phyloP scores from a whole-genome alignment of 2,888 invertebrate genomes.

The Eudemis profundana region DNA sequence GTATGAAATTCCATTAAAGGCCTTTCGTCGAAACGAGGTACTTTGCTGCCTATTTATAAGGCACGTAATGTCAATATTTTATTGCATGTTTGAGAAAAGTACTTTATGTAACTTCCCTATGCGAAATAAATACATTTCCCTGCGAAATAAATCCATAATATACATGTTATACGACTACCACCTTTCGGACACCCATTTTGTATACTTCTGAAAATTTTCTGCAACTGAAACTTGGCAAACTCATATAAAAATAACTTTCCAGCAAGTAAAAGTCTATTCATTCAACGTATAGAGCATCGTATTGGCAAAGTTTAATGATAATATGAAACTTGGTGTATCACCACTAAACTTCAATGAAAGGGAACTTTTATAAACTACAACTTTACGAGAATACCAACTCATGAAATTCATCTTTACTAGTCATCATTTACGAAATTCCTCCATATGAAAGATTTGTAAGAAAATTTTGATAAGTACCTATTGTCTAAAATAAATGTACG shows the following conservation, averaged over 20 bases:
- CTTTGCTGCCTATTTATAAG: no score
- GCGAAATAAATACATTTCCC: no score
- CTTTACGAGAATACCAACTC: slow-evolving; percentile 27
- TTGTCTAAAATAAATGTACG: background rate
- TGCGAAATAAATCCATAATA: no score
- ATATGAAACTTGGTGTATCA: slow-evolving; percentile 40
- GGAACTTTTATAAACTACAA: slow-evolving; percentile 37
- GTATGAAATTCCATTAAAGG: no score
- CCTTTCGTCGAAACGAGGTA: no score
- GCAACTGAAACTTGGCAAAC: background rate
- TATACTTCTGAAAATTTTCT: slow-evolving; percentile 11
- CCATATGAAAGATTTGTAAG: slow-evolving; percentile 4
- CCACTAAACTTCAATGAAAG: slow-evolving; percentile 40
- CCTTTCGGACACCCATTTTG: no score
- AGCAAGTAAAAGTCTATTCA: slow-evolving; percentile 24
- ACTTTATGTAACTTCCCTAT: no score
- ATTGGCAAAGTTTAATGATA: slow-evolving; percentile 42
- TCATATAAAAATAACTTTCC: slow-evolving; percentile 9
- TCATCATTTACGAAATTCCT: slow-evolving; percentile 25
- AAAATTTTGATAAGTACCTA: slow-evolving; percentile 10
- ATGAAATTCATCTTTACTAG: slow-evolving; percentile 25
- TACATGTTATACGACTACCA: no score
- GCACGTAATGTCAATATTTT: no score
- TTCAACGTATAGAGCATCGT: slow-evolving; percentile 35
- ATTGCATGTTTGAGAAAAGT: no score